Percentiles rank a stretch among this genome's conserved stretches.
These are phyloP conservation scores for Naso thynnoides DNA, from an alignment of 2,797 vertebrate genomes.

Conservation along the genomic window DNA sequence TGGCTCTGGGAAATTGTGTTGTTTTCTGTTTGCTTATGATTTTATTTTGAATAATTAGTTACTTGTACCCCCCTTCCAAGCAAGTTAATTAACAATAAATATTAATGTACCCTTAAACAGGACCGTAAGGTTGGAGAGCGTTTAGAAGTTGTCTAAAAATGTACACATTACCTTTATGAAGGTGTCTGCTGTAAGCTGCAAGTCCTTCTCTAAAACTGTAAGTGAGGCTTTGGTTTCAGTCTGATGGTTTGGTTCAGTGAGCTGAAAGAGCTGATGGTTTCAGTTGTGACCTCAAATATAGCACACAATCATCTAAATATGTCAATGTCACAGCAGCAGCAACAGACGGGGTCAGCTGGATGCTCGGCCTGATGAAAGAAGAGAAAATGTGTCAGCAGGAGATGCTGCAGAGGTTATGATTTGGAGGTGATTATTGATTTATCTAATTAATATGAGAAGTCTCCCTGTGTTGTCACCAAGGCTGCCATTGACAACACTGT, in stretches of 20 bases:
- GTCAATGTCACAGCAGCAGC: constrained; percentile 26
- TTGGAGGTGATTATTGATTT: constrained; percentile 23
- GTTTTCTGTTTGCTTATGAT: not conserved
- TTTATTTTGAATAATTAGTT: too few species aligned
- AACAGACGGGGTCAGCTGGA: constrained; percentile 29
- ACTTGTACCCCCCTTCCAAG: too few species aligned
- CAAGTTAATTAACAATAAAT: not conserved
- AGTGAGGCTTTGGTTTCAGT: not conserved
- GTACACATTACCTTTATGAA: not conserved
- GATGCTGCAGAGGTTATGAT: constrained; percentile 29
- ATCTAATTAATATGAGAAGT: constrained; percentile 34
- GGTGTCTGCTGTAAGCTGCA: not conserved
- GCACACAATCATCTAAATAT: constrained; percentile 29
- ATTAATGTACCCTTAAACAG: not conserved
- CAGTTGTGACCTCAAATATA: constrained; percentile 41
- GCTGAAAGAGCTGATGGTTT: constrained; percentile 2
- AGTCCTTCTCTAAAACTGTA: not conserved
- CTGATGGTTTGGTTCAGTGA: not conserved
- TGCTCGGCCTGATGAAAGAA: not conserved
- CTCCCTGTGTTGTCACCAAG: not conserved
- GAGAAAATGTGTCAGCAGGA: constrained; percentile 15
- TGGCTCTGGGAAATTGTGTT: not conserved
- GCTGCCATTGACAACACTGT: constrained; percentile 17
- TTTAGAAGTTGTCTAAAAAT: not conserved
- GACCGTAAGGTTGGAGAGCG: not conserved